These are phyloP conservation scores for Fragum whitleyi DNA, from an alignment of 2,888 invertebrate genomes.

Conservation along the genomic window DNA sequence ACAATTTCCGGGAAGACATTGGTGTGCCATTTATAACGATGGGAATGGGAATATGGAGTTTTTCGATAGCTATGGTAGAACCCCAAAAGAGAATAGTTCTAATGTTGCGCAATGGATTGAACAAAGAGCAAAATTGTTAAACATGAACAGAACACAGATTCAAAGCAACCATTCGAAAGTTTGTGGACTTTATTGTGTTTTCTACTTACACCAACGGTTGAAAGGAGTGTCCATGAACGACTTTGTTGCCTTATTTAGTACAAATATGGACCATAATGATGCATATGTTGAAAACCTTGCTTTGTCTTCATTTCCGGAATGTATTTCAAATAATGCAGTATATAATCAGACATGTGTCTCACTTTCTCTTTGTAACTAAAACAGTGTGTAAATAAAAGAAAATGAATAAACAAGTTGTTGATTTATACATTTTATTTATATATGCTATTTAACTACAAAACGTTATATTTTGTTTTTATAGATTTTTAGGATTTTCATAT, in stretches of 20 bases:
- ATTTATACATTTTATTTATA: too few species aligned
- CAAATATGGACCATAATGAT: slow-evolving; percentile 18
- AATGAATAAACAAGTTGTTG: neutral
- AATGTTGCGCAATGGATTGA: slow-evolving; percentile 25
- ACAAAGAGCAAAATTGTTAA: neutral
- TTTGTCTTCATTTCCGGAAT: slow-evolving; percentile 2
- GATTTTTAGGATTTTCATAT: neutral
- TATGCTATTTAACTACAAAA: too few species aligned
- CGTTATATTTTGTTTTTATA: too few species aligned
- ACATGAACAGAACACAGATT: slow-evolving; percentile 7
- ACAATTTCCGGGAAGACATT: slow-evolving; percentile 45
- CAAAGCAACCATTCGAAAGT: slow-evolving; percentile 28
- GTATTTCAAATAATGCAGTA: slow-evolving; percentile 21
- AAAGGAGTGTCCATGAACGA: slow-evolving; percentile 13
- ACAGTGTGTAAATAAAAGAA: neutral
- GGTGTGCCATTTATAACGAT: slow-evolving; percentile 36
- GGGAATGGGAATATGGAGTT: slow-evolving; percentile 26
- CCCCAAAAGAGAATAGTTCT: slow-evolving; percentile 22
- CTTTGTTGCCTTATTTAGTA: slow-evolving; percentile 27
- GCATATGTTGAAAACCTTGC: slow-evolving; percentile 12
- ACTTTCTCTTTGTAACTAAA: neutral
- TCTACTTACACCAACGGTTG: slow-evolving; percentile 29
- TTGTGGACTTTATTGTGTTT: slow-evolving; percentile 44
- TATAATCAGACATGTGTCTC: slow-evolving; percentile 30
- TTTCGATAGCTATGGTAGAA: slow-evolving; percentile 32